phyloP scores from a whole-genome alignment of 1,140 invertebrate genomes.

The Metopolophium dirhodum region DNA sequence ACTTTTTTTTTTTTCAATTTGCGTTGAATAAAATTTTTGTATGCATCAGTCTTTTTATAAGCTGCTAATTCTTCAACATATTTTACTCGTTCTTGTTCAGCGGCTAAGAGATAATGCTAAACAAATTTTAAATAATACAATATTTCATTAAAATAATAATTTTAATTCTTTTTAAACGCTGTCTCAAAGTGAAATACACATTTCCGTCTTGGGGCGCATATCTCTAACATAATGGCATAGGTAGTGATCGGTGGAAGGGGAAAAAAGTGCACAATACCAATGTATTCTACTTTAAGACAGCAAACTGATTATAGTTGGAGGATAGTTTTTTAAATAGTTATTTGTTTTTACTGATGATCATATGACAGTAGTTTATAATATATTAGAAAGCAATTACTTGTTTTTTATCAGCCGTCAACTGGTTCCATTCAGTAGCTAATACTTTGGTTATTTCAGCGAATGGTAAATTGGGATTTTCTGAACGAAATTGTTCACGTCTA shows the following conservation, averaged over 20 bases:
- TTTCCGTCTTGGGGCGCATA: no score
- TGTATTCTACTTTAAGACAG: no score
- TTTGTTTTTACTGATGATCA: background rate
- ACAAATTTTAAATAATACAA: conserved; percentile 48
- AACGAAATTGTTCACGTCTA: conserved; percentile 78
- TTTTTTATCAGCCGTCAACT: conserved; percentile 81
- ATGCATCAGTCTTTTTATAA: conserved; percentile 89
- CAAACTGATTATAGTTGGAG: background rate
- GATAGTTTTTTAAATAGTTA: background rate
- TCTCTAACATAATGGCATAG: no score
- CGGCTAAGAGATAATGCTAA: conserved; percentile 86
- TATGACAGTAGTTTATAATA: background rate
- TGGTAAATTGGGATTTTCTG: conserved; percentile 80
- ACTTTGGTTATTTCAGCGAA: conserved; percentile 91
- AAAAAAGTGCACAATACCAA: no score
- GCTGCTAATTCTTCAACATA: conserved; percentile 85
- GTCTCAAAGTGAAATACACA: no score
- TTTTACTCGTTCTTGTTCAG: conserved; percentile 87
- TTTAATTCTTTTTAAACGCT: background rate
- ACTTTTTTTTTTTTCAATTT: conserved; percentile 69
- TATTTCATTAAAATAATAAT: conserved; percentile 5
- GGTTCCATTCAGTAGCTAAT: conserved; percentile 88
- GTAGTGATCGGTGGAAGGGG: no score
- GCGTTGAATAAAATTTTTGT: conserved; percentile 77
- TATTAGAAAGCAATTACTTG: conserved; percentile 64